Conservation (phyloP, 2,888 invertebrate genomes). For the Drosophila demipolita region DNA sequence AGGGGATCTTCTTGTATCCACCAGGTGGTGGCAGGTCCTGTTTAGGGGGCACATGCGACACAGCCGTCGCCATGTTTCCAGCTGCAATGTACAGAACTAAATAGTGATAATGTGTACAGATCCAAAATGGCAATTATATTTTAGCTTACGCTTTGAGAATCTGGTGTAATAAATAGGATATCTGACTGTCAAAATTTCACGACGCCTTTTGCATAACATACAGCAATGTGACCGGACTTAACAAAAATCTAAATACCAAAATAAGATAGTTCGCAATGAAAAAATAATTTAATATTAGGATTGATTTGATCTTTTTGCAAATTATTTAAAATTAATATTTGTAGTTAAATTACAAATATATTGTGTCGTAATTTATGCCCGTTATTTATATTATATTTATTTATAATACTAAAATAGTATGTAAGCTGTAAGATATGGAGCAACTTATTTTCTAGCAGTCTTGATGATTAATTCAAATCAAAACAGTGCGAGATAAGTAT, state of each 20-base stretch:
- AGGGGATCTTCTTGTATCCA: conserved; percentile 93
- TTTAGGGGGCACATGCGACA: conserved; percentile 84
- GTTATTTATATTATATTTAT: background rate
- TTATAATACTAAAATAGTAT: conserved; percentile 14
- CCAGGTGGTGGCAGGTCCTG: conserved; percentile 98
- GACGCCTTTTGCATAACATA: conserved; percentile 80
- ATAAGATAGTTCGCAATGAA: background rate
- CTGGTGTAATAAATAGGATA: conserved; percentile 34
- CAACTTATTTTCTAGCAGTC: conserved; percentile 31
- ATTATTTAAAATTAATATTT: background rate
- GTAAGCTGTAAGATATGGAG: background rate
- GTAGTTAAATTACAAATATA: background rate
- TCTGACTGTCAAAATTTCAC: conserved; percentile 62
- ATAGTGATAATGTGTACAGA: background rate
- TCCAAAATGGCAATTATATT: background rate
- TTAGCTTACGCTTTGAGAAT: conserved; percentile 56
- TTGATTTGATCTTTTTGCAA: background rate
- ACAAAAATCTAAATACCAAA: conserved; percentile 20
- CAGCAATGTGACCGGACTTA: conserved; percentile 58
- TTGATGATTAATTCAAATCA: conserved; percentile 19
- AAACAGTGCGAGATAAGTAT: background rate
- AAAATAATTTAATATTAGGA: background rate
- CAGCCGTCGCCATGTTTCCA: conserved; percentile 72
- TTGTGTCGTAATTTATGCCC: background rate
- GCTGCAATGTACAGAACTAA: conserved; percentile 23